Evolutionary conservation across 2,797 vertebrate genomes (phyloP).

Genomic region (Clarias platycephalus): DNA sequence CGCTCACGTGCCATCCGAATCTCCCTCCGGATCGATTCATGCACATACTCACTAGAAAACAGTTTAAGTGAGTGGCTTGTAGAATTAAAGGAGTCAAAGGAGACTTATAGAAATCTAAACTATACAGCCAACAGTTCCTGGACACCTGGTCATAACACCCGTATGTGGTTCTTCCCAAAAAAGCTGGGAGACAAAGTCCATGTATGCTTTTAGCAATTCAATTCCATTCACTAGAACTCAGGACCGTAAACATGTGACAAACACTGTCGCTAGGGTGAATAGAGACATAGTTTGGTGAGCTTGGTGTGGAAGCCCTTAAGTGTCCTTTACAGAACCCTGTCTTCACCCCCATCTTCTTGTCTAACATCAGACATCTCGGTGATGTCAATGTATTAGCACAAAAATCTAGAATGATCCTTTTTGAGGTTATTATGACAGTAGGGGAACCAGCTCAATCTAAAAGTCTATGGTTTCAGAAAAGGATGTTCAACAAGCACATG

Average conservation of each 20-base stretch:
- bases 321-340: background rate
- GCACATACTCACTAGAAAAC: slow-evolving; percentile 76
- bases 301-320: too few species aligned
- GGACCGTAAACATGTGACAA: background rate
- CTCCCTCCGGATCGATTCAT: slow-evolving; percentile 82
- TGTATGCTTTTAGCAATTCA: background rate
- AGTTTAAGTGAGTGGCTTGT: background rate
- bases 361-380: background rate
- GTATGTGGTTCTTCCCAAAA: background rate
- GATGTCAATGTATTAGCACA: background rate
- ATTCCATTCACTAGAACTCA: background rate
- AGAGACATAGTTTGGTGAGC: background rate
- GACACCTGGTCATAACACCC: background rate
- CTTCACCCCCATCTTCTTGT: background rate
- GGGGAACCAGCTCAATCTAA: background rate
- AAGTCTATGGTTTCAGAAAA: background rate
- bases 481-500: background rate
- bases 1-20: slow-evolving; percentile 84
- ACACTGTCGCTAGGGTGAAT: background rate
- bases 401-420: background rate
- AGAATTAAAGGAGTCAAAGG: background rate
- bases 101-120: background rate
- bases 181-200: background rate
- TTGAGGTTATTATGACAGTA: background rate
- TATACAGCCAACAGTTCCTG: background rate